Base-by-base conservation (phyloP, 2,888 invertebrate species). In the Alitta virens region DNA sequence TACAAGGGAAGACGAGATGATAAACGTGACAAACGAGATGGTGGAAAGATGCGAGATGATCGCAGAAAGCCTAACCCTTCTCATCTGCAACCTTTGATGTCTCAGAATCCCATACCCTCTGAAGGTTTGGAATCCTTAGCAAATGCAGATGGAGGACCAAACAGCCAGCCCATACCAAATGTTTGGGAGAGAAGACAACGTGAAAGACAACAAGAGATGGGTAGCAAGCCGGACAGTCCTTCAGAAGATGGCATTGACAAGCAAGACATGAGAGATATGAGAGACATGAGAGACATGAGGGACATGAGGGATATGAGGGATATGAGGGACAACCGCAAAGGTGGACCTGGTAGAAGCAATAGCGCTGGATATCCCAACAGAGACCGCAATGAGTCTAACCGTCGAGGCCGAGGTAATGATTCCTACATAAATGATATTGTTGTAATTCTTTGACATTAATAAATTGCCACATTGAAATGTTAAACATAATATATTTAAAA, bases 321-420 rank as follows among this genome's bases (percentile, higher is more conserved):
- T n/a, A n/a, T n/a, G n/a, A n/a, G 49, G 2, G n/a, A n/a, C n/a
- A 51, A 49, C 33, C 24, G 40, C 9, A 59, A 59, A 38, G n/a
- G n/a, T n/a, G 52, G 51, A 38, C 52, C 38, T 9, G 27, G 24
- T 24, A 51, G 57, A 49, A 59, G 52, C 42, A 52, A 51, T 25
- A 59, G 59, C 52, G 59, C 59, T 46, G 59, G 59, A 40, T 59
- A 92, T 82, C 89, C 91, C 1, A 93, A 93, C 0, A 87, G 92
- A 24, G 33, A 33, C 12, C 33, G 33, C 33, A 94, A 94, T 0
- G 93, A 93, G 80, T 94, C 94, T 0, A 92, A 92, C 1, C 85
- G 93, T 56, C 88, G 93, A 63, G 94, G 94, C 3, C 86, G 94
- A 65, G 78, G 78, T 74, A 33, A n/a, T n/a, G n/a, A n/a, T n/a